Conservation (phyloP, 2,113 vertebrate genomes). For the Callaeas wilsoni region DNA sequence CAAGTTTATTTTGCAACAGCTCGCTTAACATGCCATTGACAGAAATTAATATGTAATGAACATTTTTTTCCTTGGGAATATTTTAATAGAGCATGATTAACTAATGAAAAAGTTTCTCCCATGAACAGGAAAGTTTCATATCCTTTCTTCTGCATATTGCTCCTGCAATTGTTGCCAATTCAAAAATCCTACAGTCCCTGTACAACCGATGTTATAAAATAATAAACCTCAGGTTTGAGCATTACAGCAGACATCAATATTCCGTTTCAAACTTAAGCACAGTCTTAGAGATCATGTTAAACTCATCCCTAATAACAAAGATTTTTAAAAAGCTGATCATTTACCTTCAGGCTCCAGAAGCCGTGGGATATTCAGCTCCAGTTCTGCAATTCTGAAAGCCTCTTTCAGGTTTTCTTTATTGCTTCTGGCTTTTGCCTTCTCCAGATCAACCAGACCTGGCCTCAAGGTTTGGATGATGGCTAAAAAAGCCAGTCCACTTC, state of each 20-base stretch:
- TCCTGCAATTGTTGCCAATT: background rate
- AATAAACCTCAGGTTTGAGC: background rate
- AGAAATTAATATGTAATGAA: slow-evolving; percentile 13
- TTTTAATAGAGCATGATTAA: background rate
- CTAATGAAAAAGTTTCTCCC: background rate
- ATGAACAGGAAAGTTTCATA: background rate
- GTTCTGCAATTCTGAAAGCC: slow-evolving; percentile 86
- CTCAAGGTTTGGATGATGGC: slow-evolving; percentile 84
- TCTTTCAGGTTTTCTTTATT: slow-evolving; percentile 91
- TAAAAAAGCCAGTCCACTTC: slow-evolving; percentile 87
- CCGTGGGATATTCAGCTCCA: slow-evolving; percentile 84
- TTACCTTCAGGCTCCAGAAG: slow-evolving; percentile 90
- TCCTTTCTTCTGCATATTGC: background rate
- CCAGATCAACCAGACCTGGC: slow-evolving; percentile 84
- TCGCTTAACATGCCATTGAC: background rate
- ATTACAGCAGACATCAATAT: background rate
- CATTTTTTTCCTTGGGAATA: background rate
- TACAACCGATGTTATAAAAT: background rate
- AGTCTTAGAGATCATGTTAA: background rate
- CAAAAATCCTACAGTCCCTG: background rate
- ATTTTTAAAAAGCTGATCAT: background rate
- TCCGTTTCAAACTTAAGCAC: background rate
- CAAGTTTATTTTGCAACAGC: slow-evolving; percentile 35
- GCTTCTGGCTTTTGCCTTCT: slow-evolving; percentile 76
- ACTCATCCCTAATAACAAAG: background rate